These are phyloP conservation scores for Mesoclemmys tuberculata DNA, from an alignment of 2,113 vertebrate genomes.

Conservation along the genomic window DNA sequence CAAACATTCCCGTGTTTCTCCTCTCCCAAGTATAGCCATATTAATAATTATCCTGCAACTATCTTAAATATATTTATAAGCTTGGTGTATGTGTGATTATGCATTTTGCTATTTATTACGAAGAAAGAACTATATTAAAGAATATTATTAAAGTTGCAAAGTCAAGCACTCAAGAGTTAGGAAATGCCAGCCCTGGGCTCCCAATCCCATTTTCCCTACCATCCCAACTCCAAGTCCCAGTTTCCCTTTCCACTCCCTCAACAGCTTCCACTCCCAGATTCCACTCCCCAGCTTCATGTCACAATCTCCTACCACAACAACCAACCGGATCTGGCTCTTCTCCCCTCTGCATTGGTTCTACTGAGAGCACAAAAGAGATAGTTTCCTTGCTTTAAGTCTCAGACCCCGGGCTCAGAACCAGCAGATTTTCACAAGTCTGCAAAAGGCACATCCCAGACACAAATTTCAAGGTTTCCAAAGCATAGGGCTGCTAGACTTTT, in stretches of 20 bases:
- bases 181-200: neutral
- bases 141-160: neutral
- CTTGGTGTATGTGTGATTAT: neutral
- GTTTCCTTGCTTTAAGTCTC: neutral
- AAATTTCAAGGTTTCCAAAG: neutral
- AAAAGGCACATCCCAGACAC: neutral
- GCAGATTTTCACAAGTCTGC: neutral
- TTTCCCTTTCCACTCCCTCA: neutral
- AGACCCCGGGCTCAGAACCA: neutral
- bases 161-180: neutral
- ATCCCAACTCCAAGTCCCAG: neutral
- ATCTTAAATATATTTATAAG: neutral
- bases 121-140: neutral
- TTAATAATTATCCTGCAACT: neutral
- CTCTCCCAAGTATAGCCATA: neutral
- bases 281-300: neutral
- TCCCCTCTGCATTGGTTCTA: neutral
- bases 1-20: neutral
- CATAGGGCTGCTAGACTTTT: neutral
- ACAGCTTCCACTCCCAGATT: neutral
- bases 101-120: neutral
- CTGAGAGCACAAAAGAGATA: neutral
- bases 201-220: neutral
- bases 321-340: neutral
- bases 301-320: neutral